Evolutionary conservation across 2,113 vertebrate genomes (phyloP).

Genomic region (Etheostoma cragini): DNA sequence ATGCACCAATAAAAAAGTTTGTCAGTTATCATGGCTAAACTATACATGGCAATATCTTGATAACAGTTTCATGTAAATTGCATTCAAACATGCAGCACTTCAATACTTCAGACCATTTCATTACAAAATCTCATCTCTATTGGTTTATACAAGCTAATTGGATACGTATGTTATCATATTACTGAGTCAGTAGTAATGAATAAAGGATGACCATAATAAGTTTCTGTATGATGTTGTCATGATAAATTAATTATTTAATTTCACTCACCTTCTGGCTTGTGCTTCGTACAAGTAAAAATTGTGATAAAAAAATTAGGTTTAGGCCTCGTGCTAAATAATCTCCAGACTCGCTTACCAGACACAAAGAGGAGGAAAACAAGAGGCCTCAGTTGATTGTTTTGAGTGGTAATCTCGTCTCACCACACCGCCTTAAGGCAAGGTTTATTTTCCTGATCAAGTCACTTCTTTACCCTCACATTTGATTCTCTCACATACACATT

Average conservation of each 20-base stretch:
- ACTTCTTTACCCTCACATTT: slow-evolving; percentile 10
- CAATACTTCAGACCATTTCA: background rate
- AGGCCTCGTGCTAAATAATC: slow-evolving; percentile 30
- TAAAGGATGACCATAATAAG: background rate
- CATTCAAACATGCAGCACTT: background rate
- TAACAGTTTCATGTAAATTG: background rate
- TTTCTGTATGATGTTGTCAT: background rate
- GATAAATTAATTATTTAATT: background rate
- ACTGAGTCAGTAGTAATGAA: background rate
- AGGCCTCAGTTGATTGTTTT: slow-evolving; percentile 62
- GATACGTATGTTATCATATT: background rate
- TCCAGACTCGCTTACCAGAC: slow-evolving; percentile 21
- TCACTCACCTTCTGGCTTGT: background rate
- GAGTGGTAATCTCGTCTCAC: slow-evolving; percentile 44
- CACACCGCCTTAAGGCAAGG: slow-evolving; percentile 13
- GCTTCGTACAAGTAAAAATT: background rate
- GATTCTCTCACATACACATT: slow-evolving; percentile 28
- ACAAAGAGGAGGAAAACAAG: slow-evolving; percentile 58
- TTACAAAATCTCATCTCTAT: background rate
- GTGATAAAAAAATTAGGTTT: too few species aligned
- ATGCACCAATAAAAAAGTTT: background rate
- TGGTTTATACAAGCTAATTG: background rate
- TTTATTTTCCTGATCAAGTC: slow-evolving; percentile 70
- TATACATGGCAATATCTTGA: background rate
- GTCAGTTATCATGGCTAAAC: background rate